Evolutionary conservation across 1,140 invertebrate genomes (phyloP).

Genomic region (Eriocheir sinensis): DNA sequence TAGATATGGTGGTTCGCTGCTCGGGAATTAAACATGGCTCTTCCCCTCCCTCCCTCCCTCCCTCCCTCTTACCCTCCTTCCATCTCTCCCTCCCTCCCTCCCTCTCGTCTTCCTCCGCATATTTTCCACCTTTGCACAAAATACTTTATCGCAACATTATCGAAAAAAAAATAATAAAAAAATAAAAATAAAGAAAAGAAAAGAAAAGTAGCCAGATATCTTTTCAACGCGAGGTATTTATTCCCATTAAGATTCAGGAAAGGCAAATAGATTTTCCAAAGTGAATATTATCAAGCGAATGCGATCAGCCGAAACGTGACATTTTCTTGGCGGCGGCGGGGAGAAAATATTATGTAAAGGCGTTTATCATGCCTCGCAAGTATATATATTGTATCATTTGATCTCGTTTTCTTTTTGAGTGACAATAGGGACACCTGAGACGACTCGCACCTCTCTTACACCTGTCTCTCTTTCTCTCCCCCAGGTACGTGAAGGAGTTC

Average conservation of each 20-base stretch:
- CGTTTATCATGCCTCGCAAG: not conserved
- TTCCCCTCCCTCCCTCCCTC: too few relatives aligned
- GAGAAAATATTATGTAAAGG: not conserved
- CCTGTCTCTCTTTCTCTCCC: not conserved
- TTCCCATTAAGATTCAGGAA: not conserved
- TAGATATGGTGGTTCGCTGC: not conserved
- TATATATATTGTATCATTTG: not conserved
- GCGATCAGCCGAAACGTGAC: too few relatives aligned
- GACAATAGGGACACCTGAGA: not conserved
- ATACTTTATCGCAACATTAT: not conserved
- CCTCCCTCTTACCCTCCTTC: too few relatives aligned
- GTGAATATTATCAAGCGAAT: not conserved
- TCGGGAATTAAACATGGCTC: too few relatives aligned
- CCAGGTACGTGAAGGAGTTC: not conserved
- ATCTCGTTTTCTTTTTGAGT: not conserved
- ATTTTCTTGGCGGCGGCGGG: not conserved
- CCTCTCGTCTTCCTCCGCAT: too few relatives aligned
- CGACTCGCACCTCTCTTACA: not conserved
- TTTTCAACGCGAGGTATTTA: not conserved
- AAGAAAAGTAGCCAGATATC: too few relatives aligned
- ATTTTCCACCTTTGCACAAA: not conserved
- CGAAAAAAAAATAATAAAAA: not conserved
- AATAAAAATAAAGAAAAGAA: not conserved
- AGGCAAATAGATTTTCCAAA: not conserved
- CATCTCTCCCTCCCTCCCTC: too few relatives aligned